Percentiles rank a stretch among this genome's conserved stretches.
Evolutionary conservation across 2,113 vertebrate species (phyloP).

Genomic region (Lophotis ruficrista): DNA sequence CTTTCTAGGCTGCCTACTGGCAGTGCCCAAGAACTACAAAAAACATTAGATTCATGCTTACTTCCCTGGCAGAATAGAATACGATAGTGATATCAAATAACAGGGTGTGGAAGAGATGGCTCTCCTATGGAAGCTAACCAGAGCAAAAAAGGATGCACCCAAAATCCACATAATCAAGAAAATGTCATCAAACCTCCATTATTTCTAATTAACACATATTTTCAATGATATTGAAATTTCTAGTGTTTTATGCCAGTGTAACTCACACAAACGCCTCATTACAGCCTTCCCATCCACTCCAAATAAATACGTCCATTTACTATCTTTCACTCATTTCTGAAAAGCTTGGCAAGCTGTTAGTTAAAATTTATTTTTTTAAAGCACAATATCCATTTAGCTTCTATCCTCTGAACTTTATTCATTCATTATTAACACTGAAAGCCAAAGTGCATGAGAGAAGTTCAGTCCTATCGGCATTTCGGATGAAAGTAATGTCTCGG

Average conservation of each 20-base stretch:
- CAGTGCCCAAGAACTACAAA: neutral
- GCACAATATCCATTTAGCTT: slow-evolving; percentile 71
- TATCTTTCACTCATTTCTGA: neutral
- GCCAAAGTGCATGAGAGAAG: slow-evolving; percentile 73
- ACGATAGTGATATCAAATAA: neutral
- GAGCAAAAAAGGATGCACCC: neutral
- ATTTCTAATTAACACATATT: neutral
- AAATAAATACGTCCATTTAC: neutral
- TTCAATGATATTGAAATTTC: neutral
- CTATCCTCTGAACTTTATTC: slow-evolving; percentile 74
- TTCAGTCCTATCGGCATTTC: slow-evolving; percentile 68
- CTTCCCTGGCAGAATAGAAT: neutral
- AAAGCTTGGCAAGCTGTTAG: slow-evolving; percentile 37
- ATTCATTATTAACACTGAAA: slow-evolving; percentile 79
- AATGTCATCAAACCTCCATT: neutral
- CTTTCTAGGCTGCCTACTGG: neutral
- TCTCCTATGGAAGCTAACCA: neutral
- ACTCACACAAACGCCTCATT: neutral
- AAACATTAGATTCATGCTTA: neutral
- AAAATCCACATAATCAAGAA: neutral
- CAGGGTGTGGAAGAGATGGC: neutral
- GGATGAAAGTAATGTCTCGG: slow-evolving; percentile 76
- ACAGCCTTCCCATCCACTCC: neutral
- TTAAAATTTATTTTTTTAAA: slow-evolving; percentile 72
- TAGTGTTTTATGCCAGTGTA: neutral